Base-by-base conservation (phyloP, 2,888 invertebrate species). In the Caenorhabditis sp. region DNA sequence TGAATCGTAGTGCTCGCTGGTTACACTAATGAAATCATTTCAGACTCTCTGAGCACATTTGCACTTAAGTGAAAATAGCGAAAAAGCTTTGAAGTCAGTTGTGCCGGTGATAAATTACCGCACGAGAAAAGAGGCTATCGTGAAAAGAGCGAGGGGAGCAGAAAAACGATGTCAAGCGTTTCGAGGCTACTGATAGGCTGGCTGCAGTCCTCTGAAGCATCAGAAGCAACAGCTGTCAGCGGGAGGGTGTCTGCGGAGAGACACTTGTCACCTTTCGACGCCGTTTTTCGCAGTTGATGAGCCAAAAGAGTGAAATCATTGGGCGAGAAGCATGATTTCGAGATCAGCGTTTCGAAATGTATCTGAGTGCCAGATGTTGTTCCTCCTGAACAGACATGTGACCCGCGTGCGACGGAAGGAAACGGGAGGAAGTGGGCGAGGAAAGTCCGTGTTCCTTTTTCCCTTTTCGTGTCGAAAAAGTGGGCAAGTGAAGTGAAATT, bases 171-270 rank as follows among this genome's bases (percentile, higher is more conserved):
- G 22, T 59, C 45, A 46, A 55, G 55, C 39, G n/a, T n/a, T 39
- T 24, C 30, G 2, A 15, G 15, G 41, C 32, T 48, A 48, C 46
- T 46, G 58, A 59, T 59, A 46, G 20, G 32, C 35, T 15, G 45
- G 45, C 58, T n/a, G n/a, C n/a, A n/a, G n/a, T n/a, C n/a, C n/a
- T n/a, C n/a, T n/a, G n/a, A n/a, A n/a, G n/a, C n/a, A n/a, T n/a
- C n/a, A n/a, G n/a, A n/a, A n/a, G n/a, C n/a, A n/a, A n/a, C n/a
- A 59, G 15, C 59, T 59, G 59, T 59, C 59, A 59, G 37, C 45
- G 32, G 46, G 27, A 35, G 58, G 45, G 35, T 59, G 59, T 59
- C 59, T 59, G 48, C 59, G 48, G 59, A 37, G 4, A 46, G 35
- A 46, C 59, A 59, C 46, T 46, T 59, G 59, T 59, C 59, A 59